Conservation (phyloP, 1,140 invertebrate species). For the Goniozus legneri region DNA sequence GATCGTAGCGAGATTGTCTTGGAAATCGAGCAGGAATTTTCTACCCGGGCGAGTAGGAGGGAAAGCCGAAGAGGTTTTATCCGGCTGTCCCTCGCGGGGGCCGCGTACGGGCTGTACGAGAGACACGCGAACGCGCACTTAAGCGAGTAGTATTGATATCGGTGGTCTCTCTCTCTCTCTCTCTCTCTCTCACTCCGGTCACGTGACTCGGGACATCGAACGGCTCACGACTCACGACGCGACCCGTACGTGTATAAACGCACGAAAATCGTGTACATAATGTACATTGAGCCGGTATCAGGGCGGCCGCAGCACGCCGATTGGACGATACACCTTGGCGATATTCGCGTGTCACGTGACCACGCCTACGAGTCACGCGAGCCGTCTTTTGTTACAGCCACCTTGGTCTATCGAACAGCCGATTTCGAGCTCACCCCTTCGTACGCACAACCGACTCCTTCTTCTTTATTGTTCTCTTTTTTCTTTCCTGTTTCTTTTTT, state of each 20-base stretch:
- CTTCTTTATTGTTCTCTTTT: too few species aligned
- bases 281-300: slow-evolving; percentile 5
- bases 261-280: background rate
- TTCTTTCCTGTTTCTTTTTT: too few species aligned
- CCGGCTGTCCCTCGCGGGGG: too few species aligned
- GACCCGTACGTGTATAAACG: slow-evolving; percentile 8
- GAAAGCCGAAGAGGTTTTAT: too few species aligned
- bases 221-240: slow-evolving; percentile 18
- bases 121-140: slow-evolving; percentile 44
- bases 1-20: too few species aligned
- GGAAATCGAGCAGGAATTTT: too few species aligned
- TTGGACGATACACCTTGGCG: slow-evolving; percentile 36
- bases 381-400: slow-evolving; percentile 28
- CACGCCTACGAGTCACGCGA: slow-evolving; percentile 47
- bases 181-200: slow-evolving; percentile 27
- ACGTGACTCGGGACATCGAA: slow-evolving; percentile 43
- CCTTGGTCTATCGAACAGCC: too few species aligned
- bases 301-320: slow-evolving; percentile 38
- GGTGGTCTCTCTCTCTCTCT: too few species aligned
- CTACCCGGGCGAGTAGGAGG: too few species aligned
- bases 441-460: too few species aligned
- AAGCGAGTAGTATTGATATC: slow-evolving; percentile 41
- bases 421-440: too few species aligned
- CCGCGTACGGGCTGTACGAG: too few species aligned
- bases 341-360: slow-evolving; percentile 39